Base-by-base conservation (phyloP, 1,140 invertebrate species). In the Meloidogyne hapla region DNA sequence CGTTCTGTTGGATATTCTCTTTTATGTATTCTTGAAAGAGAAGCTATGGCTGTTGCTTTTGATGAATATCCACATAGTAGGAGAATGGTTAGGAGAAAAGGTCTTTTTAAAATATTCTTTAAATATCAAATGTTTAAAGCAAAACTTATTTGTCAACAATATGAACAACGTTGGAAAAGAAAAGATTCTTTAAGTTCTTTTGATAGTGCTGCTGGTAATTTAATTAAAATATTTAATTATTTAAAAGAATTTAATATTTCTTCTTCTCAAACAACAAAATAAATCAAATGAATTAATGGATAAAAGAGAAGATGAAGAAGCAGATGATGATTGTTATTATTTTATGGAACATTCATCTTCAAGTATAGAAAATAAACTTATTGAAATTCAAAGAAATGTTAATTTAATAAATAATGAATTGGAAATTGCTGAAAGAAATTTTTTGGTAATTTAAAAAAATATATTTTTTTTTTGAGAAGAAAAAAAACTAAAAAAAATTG, bases 1-100 rank as follows among this genome's bases (percentile, higher is more conserved):
- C 45, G 56, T 15, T 73, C 70, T 18, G 48, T 73, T 18, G 71
- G 71, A n/a, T 73, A 56, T 63, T 73, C 71, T 26, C 42, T 21
- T 56, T 61, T 73, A 40, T 73, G 21, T 33, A 12, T 38, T 28
- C 28, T 73, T 28, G 21, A 45, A 61, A 23, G 71, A 5, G 71
- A 73, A 9, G 56, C 48, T 23, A 23, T 73, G 4, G 56, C 38
- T 13, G 8, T 61, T 10, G 71, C 64, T 56, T 73, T 73, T 63
- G 71, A 26, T 38, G 71, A 73, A 42, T 73, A 73, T 40, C 71
- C 71, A n/a, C 71, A 64, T 23, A 38, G 40, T 23, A 42, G 71
- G 13, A 73, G 64, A 38, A 63, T 63, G 71, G 71, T 73, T 26
- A 25, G 61, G 23, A 65, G 71, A 33, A 65, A 61, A 13, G 56